A percentile compares a stretch with the other conserved stretches of the same genome.
Evolutionary conservation across 1,140 invertebrate genomes (phyloP).

Genomic region (Andrena cerasifolii): DNA sequence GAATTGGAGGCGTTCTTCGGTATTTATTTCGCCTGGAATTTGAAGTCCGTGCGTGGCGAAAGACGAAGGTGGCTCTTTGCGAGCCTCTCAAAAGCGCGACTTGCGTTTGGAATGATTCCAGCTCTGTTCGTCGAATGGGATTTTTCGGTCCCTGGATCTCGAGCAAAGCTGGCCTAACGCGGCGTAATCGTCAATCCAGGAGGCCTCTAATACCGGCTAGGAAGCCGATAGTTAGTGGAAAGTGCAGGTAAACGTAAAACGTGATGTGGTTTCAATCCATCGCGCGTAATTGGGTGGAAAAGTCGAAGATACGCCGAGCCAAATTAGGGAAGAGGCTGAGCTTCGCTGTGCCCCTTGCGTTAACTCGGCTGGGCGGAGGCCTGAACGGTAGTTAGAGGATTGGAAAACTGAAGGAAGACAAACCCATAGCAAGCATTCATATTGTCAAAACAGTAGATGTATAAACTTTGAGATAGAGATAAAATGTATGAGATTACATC

Average conservation of each 20-base stretch:
- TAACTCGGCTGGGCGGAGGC: neutral
- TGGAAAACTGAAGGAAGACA: too few relatives aligned
- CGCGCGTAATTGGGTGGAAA: conserved; percentile 66
- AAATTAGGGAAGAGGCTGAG: neutral
- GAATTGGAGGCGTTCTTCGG: conserved; percentile 20
- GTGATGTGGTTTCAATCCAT: conserved; percentile 67
- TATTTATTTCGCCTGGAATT: conserved; percentile 42
- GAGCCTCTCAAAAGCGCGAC: conserved; percentile 3
- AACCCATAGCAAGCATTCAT: too few relatives aligned
- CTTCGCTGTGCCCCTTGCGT: conserved; percentile 5
- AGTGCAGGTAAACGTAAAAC: conserved; percentile 70
- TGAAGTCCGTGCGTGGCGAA: conserved; percentile 49
- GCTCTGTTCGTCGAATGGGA: neutral
- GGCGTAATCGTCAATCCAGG: conserved; percentile 47
- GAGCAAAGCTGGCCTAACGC: conserved; percentile 41
- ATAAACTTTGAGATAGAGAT: too few relatives aligned
- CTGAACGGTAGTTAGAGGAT: neutral
- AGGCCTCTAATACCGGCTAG: conserved; percentile 41
- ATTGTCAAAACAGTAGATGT: too few relatives aligned
- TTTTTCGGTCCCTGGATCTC: too few relatives aligned
- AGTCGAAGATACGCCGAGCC: neutral
- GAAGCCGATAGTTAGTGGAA: conserved; percentile 65
- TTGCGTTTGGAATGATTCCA: neutral
- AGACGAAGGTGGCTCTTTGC: neutral
- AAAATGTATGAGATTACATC: too few relatives aligned